A percentile compares a stretch with the other conserved stretches of the same genome.
Conservation (phyloP, 1,140 invertebrate genomes). For the Telenomus remus region DNA sequence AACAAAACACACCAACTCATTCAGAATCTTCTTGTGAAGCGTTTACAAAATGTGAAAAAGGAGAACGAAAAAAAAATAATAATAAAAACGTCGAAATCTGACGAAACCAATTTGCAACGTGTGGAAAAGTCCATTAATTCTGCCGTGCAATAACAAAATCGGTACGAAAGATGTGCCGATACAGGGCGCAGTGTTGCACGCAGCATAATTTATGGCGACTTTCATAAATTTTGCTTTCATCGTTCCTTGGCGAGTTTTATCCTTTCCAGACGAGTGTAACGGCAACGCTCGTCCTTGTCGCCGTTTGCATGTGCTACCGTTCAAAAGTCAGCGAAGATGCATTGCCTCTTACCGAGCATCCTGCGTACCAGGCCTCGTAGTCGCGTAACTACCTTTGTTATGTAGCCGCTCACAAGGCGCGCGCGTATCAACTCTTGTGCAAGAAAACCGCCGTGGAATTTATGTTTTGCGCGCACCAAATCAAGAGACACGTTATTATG, state of each 20-base stretch:
- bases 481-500: slow-evolving; percentile 42
- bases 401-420: slow-evolving; percentile 30
- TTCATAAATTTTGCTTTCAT: slow-evolving; percentile 52
- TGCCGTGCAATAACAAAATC: no score
- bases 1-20: no score
- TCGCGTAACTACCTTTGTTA: slow-evolving; percentile 54
- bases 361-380: slow-evolving; percentile 25
- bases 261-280: slow-evolving; percentile 25
- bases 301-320: slow-evolving; percentile 52
- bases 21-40: no score
- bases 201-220: slow-evolving; percentile 37
- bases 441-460: slow-evolving; percentile 46
- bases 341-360: slow-evolving; percentile 44
- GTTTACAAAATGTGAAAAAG: no score
- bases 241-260: slow-evolving; percentile 20
- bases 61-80: no score
- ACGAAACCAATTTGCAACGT: no score
- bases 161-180: background rate
- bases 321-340: slow-evolving; percentile 50
- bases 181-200: background rate
- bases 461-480: slow-evolving; percentile 42
- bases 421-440: slow-evolving; percentile 38
- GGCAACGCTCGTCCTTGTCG: slow-evolving; percentile 54
- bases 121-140: no score
- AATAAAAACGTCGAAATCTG: no score